A percentile compares a stretch with the other conserved stretches of the same genome.
Evolutionary conservation across 2,113 vertebrate species (phyloP).

Genomic region (Tinamus guttatus): DNA sequence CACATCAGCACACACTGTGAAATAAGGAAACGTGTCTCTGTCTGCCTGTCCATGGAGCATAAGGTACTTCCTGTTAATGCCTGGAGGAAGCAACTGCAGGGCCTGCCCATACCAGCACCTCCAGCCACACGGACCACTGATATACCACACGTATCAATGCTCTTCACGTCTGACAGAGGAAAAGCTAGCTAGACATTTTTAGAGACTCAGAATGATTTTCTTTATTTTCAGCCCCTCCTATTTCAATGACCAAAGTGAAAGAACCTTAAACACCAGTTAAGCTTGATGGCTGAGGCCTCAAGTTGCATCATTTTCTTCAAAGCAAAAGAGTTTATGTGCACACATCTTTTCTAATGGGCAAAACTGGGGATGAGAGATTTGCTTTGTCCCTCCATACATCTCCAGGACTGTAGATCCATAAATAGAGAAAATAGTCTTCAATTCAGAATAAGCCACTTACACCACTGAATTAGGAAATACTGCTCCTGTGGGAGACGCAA

Average conservation of each 20-base stretch:
- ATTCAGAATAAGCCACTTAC: neutral
- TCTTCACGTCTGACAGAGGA: neutral
- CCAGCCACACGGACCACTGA: neutral
- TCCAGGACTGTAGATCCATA: neutral
- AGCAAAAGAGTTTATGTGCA: neutral
- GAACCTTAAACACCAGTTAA: neutral
- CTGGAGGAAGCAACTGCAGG: neutral
- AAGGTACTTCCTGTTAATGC: neutral
- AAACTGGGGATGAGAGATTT: neutral
- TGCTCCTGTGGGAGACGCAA: neutral
- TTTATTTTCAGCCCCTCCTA: neutral
- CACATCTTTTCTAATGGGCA: neutral
- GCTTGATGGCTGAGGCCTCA: neutral
- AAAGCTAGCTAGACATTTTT: neutral
- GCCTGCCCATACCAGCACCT: neutral
- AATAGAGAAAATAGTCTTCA: neutral
- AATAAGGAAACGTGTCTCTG: neutral
- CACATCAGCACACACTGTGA: neutral
- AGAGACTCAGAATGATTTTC: neutral
- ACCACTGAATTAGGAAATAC: neutral
- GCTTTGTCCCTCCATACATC: neutral
- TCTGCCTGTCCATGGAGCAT: neutral
- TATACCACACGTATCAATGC: accelerated
- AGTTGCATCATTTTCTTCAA: neutral
- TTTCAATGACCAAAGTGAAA: neutral